Conservation (phyloP, 2,113 vertebrate genomes). For the Oncorhynchus nerka region DNA sequence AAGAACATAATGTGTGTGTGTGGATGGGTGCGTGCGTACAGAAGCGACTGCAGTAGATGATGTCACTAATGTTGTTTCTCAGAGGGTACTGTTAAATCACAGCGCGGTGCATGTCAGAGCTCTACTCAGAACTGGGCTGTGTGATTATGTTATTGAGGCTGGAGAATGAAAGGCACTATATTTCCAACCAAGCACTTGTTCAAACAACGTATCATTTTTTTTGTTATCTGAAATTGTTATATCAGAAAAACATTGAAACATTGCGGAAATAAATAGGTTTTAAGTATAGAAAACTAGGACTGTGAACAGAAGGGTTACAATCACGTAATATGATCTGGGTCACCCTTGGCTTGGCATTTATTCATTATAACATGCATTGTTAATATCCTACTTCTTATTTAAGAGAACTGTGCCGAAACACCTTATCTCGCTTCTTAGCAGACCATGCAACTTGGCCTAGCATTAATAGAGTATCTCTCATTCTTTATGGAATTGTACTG, state of each 20-base stretch:
- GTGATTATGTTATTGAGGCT: background rate
- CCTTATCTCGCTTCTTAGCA: too few relatives aligned
- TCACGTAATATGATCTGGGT: background rate
- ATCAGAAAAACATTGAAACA: background rate
- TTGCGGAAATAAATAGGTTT: background rate
- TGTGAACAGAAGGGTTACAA: background rate
- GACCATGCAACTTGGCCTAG: too few relatives aligned
- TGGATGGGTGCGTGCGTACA: too few relatives aligned
- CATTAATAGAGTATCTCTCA: background rate
- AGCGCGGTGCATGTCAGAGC: background rate
- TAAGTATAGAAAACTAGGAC: background rate
- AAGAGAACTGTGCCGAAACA: background rate
- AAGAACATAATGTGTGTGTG: too few relatives aligned
- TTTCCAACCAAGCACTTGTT: background rate
- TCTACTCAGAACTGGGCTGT: background rate
- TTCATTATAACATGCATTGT: background rate
- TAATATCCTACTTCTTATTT: background rate
- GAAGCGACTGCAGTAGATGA: conserved; percentile 31
- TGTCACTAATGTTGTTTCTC: background rate
- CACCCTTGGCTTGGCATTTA: background rate
- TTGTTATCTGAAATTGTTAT: background rate
- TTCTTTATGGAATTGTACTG: background rate
- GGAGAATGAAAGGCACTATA: too few relatives aligned
- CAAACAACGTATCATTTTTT: background rate
- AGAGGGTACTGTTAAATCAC: too few relatives aligned